Evolutionary conservation across 2,888 invertebrate genomes (phyloP), one percentile per base, ranked within the genome.

Genomic region (Philopedon plagiatum): DNA sequence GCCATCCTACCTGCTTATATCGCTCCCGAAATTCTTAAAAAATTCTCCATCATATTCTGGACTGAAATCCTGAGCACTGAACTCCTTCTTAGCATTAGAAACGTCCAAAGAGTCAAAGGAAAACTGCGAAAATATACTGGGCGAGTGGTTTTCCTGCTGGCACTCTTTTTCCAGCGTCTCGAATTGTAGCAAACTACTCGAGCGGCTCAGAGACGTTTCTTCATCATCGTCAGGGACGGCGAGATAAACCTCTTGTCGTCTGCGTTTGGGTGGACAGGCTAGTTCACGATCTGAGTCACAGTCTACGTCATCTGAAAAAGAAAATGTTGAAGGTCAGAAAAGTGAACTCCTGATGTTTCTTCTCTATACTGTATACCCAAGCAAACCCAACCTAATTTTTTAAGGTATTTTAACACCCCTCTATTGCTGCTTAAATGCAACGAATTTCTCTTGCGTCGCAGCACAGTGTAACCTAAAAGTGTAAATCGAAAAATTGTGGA

Each of bases 111-210:
- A 87, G 76, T 89, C 88, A 82, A 86, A 87, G 76, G 88, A 88
- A 77, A 87, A 87, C 18, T 86, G 86, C 19, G 88, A 88, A 41
- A 87, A 83, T 0, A 88, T 86, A 73, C 88, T 88, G 4, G 86
- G 86, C 9, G 85, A 85, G 76, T 84, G 85, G 65, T 82, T 83
- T 11, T 84, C 83, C 56, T 85, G 86, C 79, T 90, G 90, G 80
- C 91, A 87, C 78, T 91, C 91, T 49, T 90, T 89, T 83, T 95
- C 95, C 72, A 95, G 87, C 3, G 93, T 93, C 86, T 95, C 95
- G 85, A 95, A 95, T 85, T 94, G 94, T 74, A 95, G 89, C 75
- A 95, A 87, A 78, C 94, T 94, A 76, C 93, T 93, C 73, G 94
- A 93, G 76, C 94, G 90, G 79, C 93, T 93, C 11, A 93, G 87